Conservation (phyloP, 2,888 invertebrate species). For the Sinotaia quadrata region DNA sequence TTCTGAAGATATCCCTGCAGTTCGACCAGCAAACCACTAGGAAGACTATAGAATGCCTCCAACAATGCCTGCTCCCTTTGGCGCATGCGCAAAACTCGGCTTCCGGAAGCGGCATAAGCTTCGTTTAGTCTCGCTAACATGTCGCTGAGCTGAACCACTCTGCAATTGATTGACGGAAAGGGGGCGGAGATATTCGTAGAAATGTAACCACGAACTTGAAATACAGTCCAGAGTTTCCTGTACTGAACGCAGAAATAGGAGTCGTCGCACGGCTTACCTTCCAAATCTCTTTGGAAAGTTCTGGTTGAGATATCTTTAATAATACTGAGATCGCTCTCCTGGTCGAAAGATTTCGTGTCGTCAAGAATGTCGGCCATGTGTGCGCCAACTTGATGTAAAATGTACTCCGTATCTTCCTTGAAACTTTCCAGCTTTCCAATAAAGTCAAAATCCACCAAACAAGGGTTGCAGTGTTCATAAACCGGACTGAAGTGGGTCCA, state of each 20-base stretch:
- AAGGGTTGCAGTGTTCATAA: slow-evolving; percentile 4
- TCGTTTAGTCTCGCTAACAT: not conserved
- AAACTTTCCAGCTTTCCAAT: slow-evolving; percentile 22
- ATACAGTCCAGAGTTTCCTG: slow-evolving; percentile 10
- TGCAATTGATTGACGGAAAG: not conserved
- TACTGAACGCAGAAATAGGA: not conserved
- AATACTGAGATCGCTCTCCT: slow-evolving; percentile 24
- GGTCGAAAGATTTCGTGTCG: not conserved
- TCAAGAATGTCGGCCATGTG: not conserved
- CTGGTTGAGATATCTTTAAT: slow-evolving; percentile 12
- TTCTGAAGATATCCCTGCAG: not conserved
- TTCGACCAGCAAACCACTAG: not conserved
- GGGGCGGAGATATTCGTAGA: slow-evolving; percentile 7
- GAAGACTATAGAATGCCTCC: slow-evolving; percentile 22
- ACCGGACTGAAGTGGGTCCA: slow-evolving; percentile 16
- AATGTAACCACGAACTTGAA: slow-evolving; percentile 26
- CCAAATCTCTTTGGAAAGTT: not conserved
- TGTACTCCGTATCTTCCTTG: not conserved
- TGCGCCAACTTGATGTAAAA: not conserved
- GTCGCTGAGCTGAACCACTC: not conserved
- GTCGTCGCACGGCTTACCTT: not conserved
- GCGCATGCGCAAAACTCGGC: not conserved
- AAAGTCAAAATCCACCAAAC: slow-evolving; percentile 2
- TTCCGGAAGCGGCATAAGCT: slow-evolving; percentile 13
- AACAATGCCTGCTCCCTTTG: slow-evolving; percentile 30